phyloP scores from a whole-genome alignment of 2,888 invertebrate genomes.

The Lydus trimaculatus region DNA sequence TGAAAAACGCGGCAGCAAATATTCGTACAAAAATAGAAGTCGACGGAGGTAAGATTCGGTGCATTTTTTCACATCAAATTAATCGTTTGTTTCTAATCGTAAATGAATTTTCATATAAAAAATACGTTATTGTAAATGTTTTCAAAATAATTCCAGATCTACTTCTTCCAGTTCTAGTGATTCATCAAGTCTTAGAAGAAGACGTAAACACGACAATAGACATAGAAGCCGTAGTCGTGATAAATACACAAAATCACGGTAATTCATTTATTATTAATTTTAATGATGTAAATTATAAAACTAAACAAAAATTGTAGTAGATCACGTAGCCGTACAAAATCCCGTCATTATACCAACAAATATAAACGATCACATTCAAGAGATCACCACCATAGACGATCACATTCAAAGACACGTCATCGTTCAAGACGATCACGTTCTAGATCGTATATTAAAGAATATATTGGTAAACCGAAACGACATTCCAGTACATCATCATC shows the following conservation, averaged over 20 bases:
- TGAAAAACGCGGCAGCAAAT: constrained; percentile 55
- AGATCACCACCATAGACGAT: constrained; percentile 40
- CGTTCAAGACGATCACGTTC: constrained; percentile 53
- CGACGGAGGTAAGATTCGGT: constrained; percentile 54
- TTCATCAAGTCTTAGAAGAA: constrained; percentile 40
- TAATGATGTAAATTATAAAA: constrained; percentile 7
- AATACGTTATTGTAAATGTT: not conserved
- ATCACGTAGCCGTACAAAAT: constrained; percentile 45
- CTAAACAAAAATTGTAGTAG: constrained; percentile 37
- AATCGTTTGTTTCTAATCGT: no score
- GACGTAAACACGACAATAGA: constrained; percentile 43
- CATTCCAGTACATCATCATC: constrained; percentile 37
- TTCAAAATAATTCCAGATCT: constrained; percentile 45
- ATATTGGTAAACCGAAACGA: constrained; percentile 47
- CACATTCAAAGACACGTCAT: constrained; percentile 37
- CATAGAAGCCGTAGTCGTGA: constrained; percentile 50
- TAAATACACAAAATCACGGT: constrained; percentile 51
- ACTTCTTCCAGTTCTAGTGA: constrained; percentile 53
- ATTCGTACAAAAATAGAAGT: constrained; percentile 53
- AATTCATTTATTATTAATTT: constrained; percentile 18
- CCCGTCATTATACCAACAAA: constrained; percentile 30
- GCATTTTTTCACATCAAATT: no score
- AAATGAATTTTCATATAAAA: not conserved
- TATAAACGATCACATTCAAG: constrained; percentile 36
- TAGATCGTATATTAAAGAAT: constrained; percentile 56